phyloP scores from a whole-genome alignment of 2,113 vertebrate species.

The Anser brachyrhynchus region DNA sequence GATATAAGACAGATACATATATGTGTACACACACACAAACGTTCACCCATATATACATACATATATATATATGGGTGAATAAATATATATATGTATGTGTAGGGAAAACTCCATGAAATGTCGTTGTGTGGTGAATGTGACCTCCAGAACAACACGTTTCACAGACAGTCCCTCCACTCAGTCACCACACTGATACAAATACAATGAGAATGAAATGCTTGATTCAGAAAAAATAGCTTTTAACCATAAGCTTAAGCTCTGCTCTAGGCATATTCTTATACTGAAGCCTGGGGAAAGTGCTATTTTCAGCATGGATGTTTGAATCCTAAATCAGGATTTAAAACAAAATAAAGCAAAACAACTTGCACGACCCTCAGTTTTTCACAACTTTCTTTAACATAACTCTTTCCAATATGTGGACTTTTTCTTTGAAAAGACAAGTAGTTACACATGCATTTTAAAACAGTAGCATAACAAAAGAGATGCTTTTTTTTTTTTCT shows the following conservation, averaged over 20 bases:
- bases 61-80: neutral
- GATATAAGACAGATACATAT: neutral
- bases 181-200: neutral
- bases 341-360: neutral
- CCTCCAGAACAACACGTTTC: neutral
- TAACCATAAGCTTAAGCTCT: neutral
- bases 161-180: neutral
- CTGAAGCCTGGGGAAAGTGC: neutral
- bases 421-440: neutral
- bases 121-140: neutral
- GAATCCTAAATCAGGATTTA: neutral
- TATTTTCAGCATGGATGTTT: neutral
- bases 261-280: neutral
- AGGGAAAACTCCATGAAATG: neutral
- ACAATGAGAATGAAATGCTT: neutral
- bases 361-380: neutral
- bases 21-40: neutral
- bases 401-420: neutral
- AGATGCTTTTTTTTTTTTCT: neutral
- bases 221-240: neutral
- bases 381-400: neutral
- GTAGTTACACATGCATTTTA: neutral
- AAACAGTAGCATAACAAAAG: neutral
- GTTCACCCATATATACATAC: neutral
- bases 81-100: neutral